These are phyloP conservation scores for Lasius platythorax DNA, from an alignment of 2,888 invertebrate genomes.

Conservation along the genomic window DNA sequence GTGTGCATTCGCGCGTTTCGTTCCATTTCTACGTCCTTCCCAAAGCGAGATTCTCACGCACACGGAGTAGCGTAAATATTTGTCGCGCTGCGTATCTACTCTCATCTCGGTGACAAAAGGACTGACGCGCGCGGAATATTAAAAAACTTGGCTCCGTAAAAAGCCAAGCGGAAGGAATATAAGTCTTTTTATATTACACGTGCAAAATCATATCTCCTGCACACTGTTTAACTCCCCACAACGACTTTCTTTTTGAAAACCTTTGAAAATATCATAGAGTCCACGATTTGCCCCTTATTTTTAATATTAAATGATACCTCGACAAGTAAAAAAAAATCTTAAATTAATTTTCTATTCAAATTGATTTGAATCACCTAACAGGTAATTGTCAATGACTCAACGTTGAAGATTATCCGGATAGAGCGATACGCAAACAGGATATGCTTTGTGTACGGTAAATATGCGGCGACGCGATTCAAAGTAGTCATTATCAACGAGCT, in stretches of 20 bases:
- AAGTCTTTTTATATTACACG: not conserved
- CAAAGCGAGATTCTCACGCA: not conserved
- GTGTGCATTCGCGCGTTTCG: slow-evolving; percentile 5
- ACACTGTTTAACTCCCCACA: not conserved
- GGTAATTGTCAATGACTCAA: not conserved
- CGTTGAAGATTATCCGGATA: not conserved
- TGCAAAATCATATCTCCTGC: not conserved
- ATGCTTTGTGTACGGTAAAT: not conserved
- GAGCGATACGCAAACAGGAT: not conserved
- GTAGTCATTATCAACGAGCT: slow-evolving; percentile 11
- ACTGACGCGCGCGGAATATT: not conserved
- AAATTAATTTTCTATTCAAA: not conserved
- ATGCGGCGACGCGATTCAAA: not conserved
- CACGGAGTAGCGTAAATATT: slow-evolving; percentile 7
- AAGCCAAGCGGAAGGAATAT: not conserved
- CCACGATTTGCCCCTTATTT: not conserved
- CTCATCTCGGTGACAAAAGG: not conserved
- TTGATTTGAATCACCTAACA: not conserved
- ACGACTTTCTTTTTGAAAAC: not conserved
- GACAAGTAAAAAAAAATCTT: not conserved
- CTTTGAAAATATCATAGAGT: not conserved
- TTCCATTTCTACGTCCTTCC: slow-evolving; percentile 9
- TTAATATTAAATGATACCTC: not conserved
- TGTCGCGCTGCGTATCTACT: not conserved
- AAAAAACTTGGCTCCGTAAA: not conserved